These are phyloP conservation scores for Achlya flavicornis DNA, from an alignment of 2,888 invertebrate genomes.

Conservation along the genomic window DNA sequence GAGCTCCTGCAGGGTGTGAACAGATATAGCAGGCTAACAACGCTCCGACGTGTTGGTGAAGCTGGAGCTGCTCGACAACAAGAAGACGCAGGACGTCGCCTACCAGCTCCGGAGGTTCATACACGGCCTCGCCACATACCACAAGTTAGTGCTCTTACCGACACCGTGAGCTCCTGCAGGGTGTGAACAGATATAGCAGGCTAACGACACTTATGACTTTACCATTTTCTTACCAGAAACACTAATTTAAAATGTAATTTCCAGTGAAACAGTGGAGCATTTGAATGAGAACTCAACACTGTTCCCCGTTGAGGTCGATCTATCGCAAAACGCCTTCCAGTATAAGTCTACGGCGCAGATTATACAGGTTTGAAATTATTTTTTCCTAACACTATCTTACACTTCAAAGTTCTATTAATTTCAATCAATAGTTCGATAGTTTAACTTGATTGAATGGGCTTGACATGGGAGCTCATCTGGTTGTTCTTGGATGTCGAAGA, in stretches of 20 bases:
- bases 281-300: slow-evolving; percentile 89
- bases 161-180: no score
- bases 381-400: no score
- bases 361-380: slow-evolving; percentile 58
- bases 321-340: slow-evolving; percentile 95
- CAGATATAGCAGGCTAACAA: no score
- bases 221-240: no score
- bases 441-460: neutral
- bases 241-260: slow-evolving; percentile 11
- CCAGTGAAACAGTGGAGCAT: slow-evolving; percentile 88
- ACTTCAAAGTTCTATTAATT: no score
- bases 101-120: slow-evolving; percentile 93
- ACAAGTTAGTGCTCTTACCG: slow-evolving; percentile 57
- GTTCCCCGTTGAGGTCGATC: slow-evolving; percentile 98
- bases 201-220: no score
- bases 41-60: slow-evolving; percentile 97
- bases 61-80: slow-evolving; percentile 98
- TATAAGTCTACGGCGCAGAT: slow-evolving; percentile 88
- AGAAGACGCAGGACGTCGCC: slow-evolving; percentile 98
- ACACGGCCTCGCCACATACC: slow-evolving; percentile 89
- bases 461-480: no score
- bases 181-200: no score
- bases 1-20: no score
- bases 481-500: no score
- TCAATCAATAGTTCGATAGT: neutral